Evolutionary conservation across 92 coral and sea anemone genomes (phyloP).

Genomic region (Metridium senile): DNA sequence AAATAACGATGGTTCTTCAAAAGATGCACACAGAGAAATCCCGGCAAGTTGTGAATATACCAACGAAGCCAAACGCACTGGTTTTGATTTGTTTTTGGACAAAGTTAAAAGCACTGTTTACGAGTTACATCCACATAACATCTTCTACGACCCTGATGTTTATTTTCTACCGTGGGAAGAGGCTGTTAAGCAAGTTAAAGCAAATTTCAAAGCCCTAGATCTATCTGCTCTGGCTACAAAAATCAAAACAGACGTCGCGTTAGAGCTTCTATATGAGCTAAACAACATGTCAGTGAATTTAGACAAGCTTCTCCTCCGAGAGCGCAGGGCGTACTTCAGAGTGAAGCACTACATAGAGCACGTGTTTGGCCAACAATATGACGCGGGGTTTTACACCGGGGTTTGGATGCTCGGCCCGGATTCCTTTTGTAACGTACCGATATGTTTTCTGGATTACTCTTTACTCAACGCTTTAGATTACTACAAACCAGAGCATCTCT

Average conservation of each 20-base stretch:
- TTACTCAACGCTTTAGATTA: constrained; percentile 43
- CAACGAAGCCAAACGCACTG: constrained; percentile 62
- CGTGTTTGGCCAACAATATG: constrained; percentile 79
- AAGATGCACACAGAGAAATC: neutral
- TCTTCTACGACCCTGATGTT: constrained; percentile 57
- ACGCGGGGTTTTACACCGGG: constrained; percentile 80
- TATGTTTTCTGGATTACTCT: constrained; percentile 61
- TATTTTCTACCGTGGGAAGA: neutral
- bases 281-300: constrained; percentile 22
- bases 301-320: constrained; percentile 63
- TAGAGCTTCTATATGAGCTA: constrained; percentile 57
- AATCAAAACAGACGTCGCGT: constrained; percentile 72
- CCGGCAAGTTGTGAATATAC: constrained; percentile 49
- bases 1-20: neutral
- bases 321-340: constrained; percentile 75
- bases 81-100: constrained; percentile 61
- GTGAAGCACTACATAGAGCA: constrained; percentile 83
- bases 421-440: constrained; percentile 74
- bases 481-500: constrained; percentile 57
- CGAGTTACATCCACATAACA: constrained; percentile 60
- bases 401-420: constrained; percentile 99
- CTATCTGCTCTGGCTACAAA: constrained; percentile 67
- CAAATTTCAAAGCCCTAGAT: constrained; percentile 67
- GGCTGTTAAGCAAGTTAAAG: constrained; percentile 24
- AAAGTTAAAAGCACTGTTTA: constrained; percentile 61